Percentiles rank a stretch among this genome's conserved stretches.
Conservation (phyloP, 2,113 vertebrate genomes). For the Heterotilapia buettikoferi region DNA sequence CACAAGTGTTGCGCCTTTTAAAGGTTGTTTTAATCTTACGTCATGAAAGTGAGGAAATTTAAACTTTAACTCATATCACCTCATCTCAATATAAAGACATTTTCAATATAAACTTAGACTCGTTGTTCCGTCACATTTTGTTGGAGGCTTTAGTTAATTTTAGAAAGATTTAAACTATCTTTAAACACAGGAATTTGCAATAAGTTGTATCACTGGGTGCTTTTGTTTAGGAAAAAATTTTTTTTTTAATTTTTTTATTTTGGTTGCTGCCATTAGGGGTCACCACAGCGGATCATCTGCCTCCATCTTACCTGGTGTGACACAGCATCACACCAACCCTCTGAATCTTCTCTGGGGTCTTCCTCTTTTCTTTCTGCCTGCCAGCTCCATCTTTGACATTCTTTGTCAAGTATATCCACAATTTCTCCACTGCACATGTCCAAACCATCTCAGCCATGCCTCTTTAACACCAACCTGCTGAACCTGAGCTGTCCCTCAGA, state of each 20-base stretch:
- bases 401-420: background rate
- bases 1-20: background rate
- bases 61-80: background rate
- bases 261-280: background rate
- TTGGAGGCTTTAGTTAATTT: background rate
- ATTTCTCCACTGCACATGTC: background rate
- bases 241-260: background rate
- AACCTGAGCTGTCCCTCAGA: background rate
- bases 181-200: background rate
- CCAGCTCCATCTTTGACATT: background rate
- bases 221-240: background rate
- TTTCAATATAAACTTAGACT: background rate
- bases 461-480: background rate
- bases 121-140: background rate
- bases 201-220: background rate
- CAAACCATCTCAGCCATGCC: background rate
- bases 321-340: background rate
- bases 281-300: background rate
- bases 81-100: background rate
- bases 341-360: background rate
- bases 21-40: background rate
- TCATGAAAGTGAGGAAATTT: background rate
- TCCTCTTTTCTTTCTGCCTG: background rate
- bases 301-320: background rate
- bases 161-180: background rate